Evolutionary conservation across 35 echinoderm and acorn worm species (phyloP).

Genomic region (Lytechinus pictus): DNA sequence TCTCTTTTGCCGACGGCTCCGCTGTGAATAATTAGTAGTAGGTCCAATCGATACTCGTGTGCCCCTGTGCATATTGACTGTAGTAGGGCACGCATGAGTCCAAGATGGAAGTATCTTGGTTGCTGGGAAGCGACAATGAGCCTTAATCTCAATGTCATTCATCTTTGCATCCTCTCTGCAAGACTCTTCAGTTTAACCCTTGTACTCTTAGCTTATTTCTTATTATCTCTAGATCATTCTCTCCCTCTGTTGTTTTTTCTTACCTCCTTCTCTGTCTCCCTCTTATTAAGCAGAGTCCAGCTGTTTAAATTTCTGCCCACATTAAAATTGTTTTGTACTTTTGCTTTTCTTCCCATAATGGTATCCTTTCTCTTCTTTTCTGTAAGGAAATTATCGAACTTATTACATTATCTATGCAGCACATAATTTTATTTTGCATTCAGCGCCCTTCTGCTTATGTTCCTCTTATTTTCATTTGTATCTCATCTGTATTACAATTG

Average conservation of each 20-base stretch:
- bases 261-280: neutral
- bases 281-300: neutral
- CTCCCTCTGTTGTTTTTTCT: neutral
- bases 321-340: neutral
- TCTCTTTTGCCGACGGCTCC: neutral
- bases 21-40: constrained; percentile 35
- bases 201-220: neutral
- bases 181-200: neutral
- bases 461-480: no score
- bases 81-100: neutral
- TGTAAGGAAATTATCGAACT: neutral
- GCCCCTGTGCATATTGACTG: constrained; percentile 26
- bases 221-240: neutral
- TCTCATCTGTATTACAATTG: neutral
- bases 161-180: neutral
- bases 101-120: constrained; percentile 26
- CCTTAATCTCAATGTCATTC: neutral
- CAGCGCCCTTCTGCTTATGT: no score
- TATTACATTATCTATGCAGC: neutral
- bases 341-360: neutral
- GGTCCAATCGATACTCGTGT: neutral
- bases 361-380: neutral
- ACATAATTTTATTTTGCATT: neutral
- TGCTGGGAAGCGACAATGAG: constrained; percentile 35
- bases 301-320: neutral